phyloP scores from a whole-genome alignment of 2,888 invertebrate genomes.

The Julus scanicus region DNA sequence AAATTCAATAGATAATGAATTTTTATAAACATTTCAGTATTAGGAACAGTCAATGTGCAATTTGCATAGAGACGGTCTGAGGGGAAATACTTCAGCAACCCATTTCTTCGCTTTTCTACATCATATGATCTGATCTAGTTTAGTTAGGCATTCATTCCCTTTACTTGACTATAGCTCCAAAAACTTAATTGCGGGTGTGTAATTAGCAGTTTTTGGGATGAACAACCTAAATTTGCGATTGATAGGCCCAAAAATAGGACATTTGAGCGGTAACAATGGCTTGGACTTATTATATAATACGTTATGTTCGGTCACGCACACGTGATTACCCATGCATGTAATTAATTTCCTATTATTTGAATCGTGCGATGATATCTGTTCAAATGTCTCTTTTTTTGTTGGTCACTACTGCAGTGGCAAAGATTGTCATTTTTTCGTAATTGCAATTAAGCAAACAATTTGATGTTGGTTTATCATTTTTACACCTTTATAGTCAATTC shows the following conservation, averaged over 20 bases:
- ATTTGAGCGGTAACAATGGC: conserved; percentile 13
- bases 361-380: conserved; percentile 30
- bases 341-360: conserved; percentile 17
- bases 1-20: neutral
- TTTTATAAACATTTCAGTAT: neutral
- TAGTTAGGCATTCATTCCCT: neutral
- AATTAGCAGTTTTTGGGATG: conserved; percentile 35
- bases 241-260: conserved; percentile 23
- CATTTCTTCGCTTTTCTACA: neutral
- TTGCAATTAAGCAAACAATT: neutral
- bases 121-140: conserved; percentile 16
- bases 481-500: neutral
- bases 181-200: conserved; percentile 38
- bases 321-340: neutral
- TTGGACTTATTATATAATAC: neutral
- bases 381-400: neutral
- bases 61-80: neutral
- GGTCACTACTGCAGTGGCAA: neutral
- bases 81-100: neutral
- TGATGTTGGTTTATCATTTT: neutral
- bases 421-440: neutral
- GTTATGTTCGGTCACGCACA: neutral
- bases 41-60: neutral
- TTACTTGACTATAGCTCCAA: neutral
- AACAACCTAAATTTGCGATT: conserved; percentile 36